A percentile compares a stretch with the other conserved stretches of the same genome.
Conservation (phyloP, 2,113 vertebrate genomes). For the Atractosteus spatula region DNA sequence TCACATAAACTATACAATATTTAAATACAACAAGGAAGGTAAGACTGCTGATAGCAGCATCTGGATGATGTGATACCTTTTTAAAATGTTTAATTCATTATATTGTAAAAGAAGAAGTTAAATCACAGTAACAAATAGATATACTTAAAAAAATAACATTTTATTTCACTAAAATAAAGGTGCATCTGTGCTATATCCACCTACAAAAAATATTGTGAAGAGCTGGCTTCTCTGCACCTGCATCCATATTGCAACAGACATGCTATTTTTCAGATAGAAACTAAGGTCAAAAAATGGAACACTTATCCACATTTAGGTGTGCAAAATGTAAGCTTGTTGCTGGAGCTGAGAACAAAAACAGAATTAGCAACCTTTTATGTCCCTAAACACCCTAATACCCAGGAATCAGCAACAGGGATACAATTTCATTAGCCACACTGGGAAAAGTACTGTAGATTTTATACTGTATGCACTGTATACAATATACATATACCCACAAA, state of each 20-base stretch:
- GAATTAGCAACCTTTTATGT: slow-evolving; percentile 13
- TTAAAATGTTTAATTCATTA: too few relatives aligned
- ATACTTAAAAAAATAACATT: neutral
- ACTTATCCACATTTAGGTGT: slow-evolving; percentile 17
- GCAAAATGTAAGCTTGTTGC: slow-evolving; percentile 8
- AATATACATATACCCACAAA: neutral
- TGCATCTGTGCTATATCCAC: too few relatives aligned
- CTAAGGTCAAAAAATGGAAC: slow-evolving; percentile 5
- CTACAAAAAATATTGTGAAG: neutral
- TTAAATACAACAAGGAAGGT: too few relatives aligned
- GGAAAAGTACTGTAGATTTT: too few relatives aligned
- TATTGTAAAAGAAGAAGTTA: too few relatives aligned
- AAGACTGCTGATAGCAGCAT: too few relatives aligned
- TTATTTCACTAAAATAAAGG: neutral
- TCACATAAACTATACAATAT: too few relatives aligned
- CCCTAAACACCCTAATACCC: neutral
- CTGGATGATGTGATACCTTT: too few relatives aligned
- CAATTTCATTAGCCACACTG: neutral
- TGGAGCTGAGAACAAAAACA: neutral
- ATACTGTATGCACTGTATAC: neutral
- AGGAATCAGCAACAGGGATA: slow-evolving; percentile 9
- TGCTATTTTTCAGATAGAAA: slow-evolving; percentile 15
- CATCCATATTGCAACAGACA: slow-evolving; percentile 11
- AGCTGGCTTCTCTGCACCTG: neutral
- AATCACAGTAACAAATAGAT: neutral